A percentile compares a stretch with the other conserved stretches of the same genome.
These are phyloP conservation scores for Halyomorpha halys DNA, from an alignment of 1,140 invertebrate species.

Conservation along the genomic window DNA sequence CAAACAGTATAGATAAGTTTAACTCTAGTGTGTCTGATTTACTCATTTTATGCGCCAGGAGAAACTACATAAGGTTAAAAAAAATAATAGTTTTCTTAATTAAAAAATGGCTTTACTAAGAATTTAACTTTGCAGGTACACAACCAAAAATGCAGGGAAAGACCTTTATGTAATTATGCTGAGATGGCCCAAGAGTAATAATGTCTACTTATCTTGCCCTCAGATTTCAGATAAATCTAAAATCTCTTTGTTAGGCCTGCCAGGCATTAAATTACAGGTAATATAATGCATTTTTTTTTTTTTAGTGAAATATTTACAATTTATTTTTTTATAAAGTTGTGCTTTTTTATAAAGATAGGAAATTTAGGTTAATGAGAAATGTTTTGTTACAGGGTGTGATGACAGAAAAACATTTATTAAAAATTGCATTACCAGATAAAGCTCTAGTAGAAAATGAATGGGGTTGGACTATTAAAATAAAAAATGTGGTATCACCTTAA, in stretches of 20 bases:
- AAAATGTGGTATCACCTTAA: constrained; percentile 15
- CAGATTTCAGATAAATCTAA: constrained; percentile 10
- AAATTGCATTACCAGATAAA: constrained; percentile 22
- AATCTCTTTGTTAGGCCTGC: constrained; percentile 15
- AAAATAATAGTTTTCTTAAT: no score
- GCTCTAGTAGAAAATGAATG: constrained; percentile 14
- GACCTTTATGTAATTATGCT: constrained; percentile 21
- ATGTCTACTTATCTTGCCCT: constrained; percentile 19
- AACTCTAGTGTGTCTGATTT: no score
- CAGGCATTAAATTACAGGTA: not conserved
- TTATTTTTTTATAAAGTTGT: no score
- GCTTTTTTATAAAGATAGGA: not conserved
- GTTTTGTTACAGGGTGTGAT: not conserved
- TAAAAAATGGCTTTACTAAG: no score
- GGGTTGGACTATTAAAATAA: constrained; percentile 23
- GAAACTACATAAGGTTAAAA: no score
- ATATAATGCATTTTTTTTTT: not conserved
- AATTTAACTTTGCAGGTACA: constrained; percentile 19
- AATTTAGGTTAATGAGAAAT: not conserved
- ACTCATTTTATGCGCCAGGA: no score
- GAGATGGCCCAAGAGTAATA: constrained; percentile 19
- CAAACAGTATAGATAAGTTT: no score
- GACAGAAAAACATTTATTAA: constrained; percentile 2
- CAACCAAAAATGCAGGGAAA: constrained; percentile 3
- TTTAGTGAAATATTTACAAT: no score